Conservation (phyloP, 1,140 invertebrate species). For the Tetragonula clypearis region DNA sequence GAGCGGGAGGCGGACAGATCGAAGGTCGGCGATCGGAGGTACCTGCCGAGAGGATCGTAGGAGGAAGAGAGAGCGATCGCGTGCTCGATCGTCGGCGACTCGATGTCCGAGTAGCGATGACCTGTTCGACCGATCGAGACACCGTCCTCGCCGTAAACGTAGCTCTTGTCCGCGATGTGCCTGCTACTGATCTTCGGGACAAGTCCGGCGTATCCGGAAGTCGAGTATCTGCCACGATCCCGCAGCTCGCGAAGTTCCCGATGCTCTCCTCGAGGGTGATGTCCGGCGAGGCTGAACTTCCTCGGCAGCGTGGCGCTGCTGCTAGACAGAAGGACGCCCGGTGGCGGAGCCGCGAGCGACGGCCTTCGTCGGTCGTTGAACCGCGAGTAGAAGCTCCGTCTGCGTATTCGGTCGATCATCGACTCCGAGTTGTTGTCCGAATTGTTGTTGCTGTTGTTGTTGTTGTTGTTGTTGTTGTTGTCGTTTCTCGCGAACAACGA, state of each 20-base stretch:
- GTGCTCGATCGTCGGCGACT: conserved; percentile 55
- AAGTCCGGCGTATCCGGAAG: conserved; percentile 13
- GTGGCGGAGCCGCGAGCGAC: conserved; percentile 71
- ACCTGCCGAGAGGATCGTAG: conserved; percentile 74
- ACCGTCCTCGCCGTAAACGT: conserved; percentile 71
- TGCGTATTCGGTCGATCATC: conserved; percentile 91
- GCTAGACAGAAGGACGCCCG: conserved; percentile 63
- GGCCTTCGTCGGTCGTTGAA: conserved; percentile 90
- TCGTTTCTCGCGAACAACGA: conserved; percentile 65
- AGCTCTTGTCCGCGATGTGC: conserved; percentile 49
- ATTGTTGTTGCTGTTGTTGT: background rate
- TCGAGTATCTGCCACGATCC: conserved; percentile 57
- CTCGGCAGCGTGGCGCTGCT: conserved; percentile 70
- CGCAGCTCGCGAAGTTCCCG: background rate
- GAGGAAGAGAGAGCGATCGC: conserved; percentile 60
- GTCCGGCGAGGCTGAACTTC: conserved; percentile 75
- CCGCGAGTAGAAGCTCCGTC: conserved; percentile 93
- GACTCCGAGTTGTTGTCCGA: conserved; percentile 83
- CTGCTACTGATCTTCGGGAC: background rate
- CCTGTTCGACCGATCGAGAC: conserved; percentile 70
- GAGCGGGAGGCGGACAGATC: conserved; percentile 61
- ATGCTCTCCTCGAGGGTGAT: conserved; percentile 43
- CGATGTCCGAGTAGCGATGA: conserved; percentile 66
- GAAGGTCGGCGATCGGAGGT: conserved; percentile 69
- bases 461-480: conserved; percentile 61